Evolutionary conservation across 64 coral and sea anemone species (phyloP), one percentile per base, ranked within the genome.

Genomic region (Montipora foliosa): DNA sequence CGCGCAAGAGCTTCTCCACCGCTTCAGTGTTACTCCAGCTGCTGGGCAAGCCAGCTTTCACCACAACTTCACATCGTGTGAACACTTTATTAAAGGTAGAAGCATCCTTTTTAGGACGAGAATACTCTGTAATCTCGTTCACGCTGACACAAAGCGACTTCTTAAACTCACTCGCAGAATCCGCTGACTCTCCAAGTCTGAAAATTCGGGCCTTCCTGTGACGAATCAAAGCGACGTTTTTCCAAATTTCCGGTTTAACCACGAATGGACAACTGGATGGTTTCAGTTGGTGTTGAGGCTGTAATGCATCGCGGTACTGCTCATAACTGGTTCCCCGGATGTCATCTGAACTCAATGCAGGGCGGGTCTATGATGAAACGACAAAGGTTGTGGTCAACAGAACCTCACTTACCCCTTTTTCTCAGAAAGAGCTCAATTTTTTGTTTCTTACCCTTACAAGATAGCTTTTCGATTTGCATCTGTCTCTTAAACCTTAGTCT

Each of bases 141-240:
- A 98, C 84, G n/a, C 67, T 47, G 47, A 93, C 78, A 10, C 47
- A 44, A 13, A 95, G 83, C 15, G 50, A 24, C 19, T 88, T 82
- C 80, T 79, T 82, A 19, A 93, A 95, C 49, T 92, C 87, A 67
- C 87, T 89, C 47, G 8, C 50, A 13, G 7, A 15, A 0, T 0
- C 20, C 82, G 15, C 12, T 22, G 62, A 16, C 45, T 86, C 82
- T 9, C 10, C 45, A 4, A 71, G 6, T 46, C 77, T 79, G 83
- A 91, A 98, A 0, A 67, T 72, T 17, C 60, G 90, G 6, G 94
- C 75, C 37, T 82, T 93, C 60, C 90, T 95, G 21, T 93, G 93
- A 11, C 96, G 91, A 64, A 98, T 91, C 58, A 98, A 89, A 9
- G 77, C 71, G 4, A 98, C 91, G 11, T 98, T 91, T 37, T 95